phyloP scores from a whole-genome alignment of 2,113 vertebrate genomes.

The Bolborhynchus lineola region DNA sequence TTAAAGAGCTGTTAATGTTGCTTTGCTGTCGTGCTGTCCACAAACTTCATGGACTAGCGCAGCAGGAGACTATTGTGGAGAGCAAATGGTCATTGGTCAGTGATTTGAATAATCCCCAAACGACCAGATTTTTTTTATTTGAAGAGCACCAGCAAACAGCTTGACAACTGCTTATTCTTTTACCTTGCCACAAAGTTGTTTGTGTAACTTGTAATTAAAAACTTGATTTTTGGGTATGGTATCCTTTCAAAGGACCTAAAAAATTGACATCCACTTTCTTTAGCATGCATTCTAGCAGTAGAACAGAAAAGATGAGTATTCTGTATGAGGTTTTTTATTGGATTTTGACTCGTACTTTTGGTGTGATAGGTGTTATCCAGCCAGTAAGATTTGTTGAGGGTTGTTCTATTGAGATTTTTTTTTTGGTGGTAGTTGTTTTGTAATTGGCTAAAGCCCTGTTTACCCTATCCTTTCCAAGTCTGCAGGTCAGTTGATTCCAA shows the following conservation, averaged over 20 bases:
- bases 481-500: neutral
- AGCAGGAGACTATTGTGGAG: neutral
- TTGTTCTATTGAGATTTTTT: neutral
- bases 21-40: rapidly evolving
- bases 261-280: neutral
- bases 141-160: neutral
- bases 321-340: neutral
- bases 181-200: neutral
- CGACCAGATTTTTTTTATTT: too few species aligned
- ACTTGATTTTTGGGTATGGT: neutral
- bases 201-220: neutral
- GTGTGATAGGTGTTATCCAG: neutral
- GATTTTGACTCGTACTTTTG: neutral
- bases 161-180: neutral
- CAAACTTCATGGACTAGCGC: neutral
- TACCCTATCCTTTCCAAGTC: neutral
- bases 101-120: neutral
- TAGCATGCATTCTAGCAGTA: neutral
- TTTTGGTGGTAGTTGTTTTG: neutral
- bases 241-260: neutral
- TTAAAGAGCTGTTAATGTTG: neutral
- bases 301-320: neutral
- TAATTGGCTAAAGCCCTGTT: neutral
- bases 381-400: neutral
- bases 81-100: neutral